phyloP scores from a whole-genome alignment of 2,113 vertebrate genomes.

The Peromyscus maniculatus region DNA sequence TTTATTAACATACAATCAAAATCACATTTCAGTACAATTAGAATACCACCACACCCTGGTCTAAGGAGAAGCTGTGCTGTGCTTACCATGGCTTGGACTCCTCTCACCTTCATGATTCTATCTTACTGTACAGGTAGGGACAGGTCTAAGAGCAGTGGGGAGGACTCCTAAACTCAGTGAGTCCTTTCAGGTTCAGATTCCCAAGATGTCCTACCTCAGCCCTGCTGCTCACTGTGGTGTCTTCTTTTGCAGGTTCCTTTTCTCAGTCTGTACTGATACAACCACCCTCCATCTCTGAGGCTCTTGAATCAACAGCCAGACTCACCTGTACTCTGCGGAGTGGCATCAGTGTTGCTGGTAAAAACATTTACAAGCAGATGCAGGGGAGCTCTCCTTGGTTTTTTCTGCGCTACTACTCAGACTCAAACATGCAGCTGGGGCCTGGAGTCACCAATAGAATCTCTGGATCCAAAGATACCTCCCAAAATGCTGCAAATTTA shows the following conservation, averaged over 20 bases:
- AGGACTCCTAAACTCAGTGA: not conserved
- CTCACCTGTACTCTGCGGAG: not conserved
- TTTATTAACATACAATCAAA: no score
- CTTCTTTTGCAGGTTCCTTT: not conserved
- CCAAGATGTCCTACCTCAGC: not conserved
- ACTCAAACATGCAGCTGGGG: not conserved
- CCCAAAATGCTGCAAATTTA: not conserved
- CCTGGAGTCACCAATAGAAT: not conserved
- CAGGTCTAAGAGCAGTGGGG: fast-evolving
- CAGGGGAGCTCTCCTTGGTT: not conserved
- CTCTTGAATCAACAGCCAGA: not conserved
- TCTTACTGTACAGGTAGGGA: not conserved
- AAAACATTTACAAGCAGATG: not conserved
- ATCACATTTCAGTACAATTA: no score
- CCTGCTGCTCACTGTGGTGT: not conserved
- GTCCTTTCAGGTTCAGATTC: fast-evolving
- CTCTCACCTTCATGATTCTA: not conserved
- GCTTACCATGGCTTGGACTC: not conserved
- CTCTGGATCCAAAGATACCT: not conserved
- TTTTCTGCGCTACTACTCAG: not conserved
- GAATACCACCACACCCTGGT: no score
- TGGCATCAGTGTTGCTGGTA: not conserved
- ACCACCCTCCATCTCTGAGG: not conserved
- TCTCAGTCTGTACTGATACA: not conserved
- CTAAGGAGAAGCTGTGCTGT: not conserved